A percentile compares a stretch with the other conserved stretches of the same genome.
Conservation (phyloP, 2,113 vertebrate genomes). For the Calyptomena viridis region DNA sequence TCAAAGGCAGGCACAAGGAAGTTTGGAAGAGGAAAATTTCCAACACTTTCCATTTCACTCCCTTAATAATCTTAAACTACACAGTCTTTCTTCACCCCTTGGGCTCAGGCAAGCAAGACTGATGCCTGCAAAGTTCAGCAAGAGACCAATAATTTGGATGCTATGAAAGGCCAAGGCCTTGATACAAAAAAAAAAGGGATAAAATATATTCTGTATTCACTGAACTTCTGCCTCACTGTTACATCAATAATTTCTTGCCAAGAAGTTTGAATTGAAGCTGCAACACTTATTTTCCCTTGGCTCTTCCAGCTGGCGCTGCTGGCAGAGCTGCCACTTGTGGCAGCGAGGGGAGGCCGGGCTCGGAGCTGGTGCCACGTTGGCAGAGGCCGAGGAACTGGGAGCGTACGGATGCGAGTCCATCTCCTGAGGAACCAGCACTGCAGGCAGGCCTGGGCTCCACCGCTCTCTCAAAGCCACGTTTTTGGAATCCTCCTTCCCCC, state of each 20-base stretch:
- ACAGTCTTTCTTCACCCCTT: fast-evolving
- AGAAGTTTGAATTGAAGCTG: neutral
- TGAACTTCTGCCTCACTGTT: neutral
- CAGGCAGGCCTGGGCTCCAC: neutral
- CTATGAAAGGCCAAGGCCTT: neutral
- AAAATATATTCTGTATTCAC: neutral
- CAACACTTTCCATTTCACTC: neutral
- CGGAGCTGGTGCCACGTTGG: neutral
- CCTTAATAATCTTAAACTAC: neutral
- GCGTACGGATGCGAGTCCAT: neutral
- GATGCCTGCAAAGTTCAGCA: neutral
- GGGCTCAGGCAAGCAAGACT: neutral
- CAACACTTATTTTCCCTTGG: neutral
- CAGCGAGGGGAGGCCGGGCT: neutral
- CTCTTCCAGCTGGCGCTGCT: neutral
- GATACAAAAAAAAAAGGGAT: neutral
- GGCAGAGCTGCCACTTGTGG: neutral
- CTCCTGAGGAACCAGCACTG: neutral
- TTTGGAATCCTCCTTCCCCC: neutral
- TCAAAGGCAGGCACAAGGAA: neutral
- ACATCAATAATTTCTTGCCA: neutral
- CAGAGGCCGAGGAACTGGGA: neutral
- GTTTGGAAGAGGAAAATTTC: neutral
- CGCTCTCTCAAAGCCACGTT: neutral
- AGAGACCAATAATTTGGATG: neutral